Evolutionary conservation across 2,113 vertebrate genomes (phyloP), one percentile per base, ranked within the genome.

Genomic region (Grantiella picta): DNA sequence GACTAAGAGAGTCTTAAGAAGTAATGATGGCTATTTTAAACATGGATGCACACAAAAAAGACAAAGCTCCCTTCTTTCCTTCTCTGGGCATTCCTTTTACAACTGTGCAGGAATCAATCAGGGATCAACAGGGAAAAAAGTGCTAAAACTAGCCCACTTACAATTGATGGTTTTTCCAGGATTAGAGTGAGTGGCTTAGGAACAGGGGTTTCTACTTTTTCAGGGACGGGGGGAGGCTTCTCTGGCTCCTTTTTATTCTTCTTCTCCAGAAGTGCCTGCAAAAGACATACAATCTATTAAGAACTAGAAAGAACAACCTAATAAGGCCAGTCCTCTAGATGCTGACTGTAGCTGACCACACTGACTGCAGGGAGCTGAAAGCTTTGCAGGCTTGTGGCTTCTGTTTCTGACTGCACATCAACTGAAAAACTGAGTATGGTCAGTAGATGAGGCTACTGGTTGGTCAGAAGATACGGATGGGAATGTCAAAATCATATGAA

Each of bases 151-250:
- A 86, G 89, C 33, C 52, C 15, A 97, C 98, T 95, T 98, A 99
- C 99, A 95, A 97, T 94, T 73, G 98, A 97, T 31, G 98, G 97
- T 36, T 89, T 96, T 56, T 98, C 97, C 92, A 99, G 96, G 49
- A 63, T 83, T 65, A 99, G 98, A 40, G 99, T 99, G 60, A 95
- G 96, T 57, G 98, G 98, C 25, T 97, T 98, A 93, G 97, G 95
- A 52, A 95, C 57, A 27, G 98, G 97, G 59, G 98, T 98, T 86
- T 98, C 95, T 44, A 90, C 96, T 96, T 94, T 98, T 72, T 98
- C 90, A 91, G 97, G 97, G 86, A 98, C 98, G 66, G 89, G 96
- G 18, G 97, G 90, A 8, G 97, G 84, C 80, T 98, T 98, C 91
- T 95, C 96, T 21, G 68, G 81, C 79, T 98, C 79, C 38, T 64